Base-by-base conservation (phyloP, 2,113 vertebrate species). In the Tachuris rubrigastra region DNA sequence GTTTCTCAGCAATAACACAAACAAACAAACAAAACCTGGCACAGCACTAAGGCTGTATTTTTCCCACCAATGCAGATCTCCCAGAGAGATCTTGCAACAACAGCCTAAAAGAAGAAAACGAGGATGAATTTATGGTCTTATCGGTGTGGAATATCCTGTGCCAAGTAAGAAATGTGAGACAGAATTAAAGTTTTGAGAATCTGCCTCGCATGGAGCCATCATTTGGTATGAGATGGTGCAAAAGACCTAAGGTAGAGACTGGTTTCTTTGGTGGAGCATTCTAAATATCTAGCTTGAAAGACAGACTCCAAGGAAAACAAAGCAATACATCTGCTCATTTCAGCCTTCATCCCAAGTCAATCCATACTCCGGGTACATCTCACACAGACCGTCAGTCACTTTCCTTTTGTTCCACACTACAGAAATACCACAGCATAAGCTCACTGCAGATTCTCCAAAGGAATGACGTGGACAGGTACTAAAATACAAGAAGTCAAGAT, bases 1-100 rank as follows among this genome's bases (percentile, higher is more conserved):
- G 71, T 91, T 96, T 62, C 93, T 90, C 75, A 87, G 87, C 85
- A 91, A 33, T 89, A 93, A 76, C 25, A 69, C 18, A 89, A 75
- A 52, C 69, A 83, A 92, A 84, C 69, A 94, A 94, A 93, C 52
- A 85, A 74, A 68, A n/a, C 39, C 53, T 65, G 60, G 86, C 80
- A 90, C 14, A 35, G 52, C 24, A 50, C 65, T 52, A 79, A 52
- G 85, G 55, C 22, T 63, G 53, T 59, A 31, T 50, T 76, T 78
- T 89, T 93, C 68, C 77, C 71, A 87, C 28, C 24, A 89, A 14
- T 21, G 19, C 49, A 71, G 21, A 89, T 71, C 46, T 90, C 82
- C 72, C 59, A 85, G 50, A 67, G 83, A 85, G 47, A 91, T 80
- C 39, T 80, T 53, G 42, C 19, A 91, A 85, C 47, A 92, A 71